Evolutionary conservation across 2,797 vertebrate genomes (phyloP).

Genomic region (Acanthis flammea): DNA sequence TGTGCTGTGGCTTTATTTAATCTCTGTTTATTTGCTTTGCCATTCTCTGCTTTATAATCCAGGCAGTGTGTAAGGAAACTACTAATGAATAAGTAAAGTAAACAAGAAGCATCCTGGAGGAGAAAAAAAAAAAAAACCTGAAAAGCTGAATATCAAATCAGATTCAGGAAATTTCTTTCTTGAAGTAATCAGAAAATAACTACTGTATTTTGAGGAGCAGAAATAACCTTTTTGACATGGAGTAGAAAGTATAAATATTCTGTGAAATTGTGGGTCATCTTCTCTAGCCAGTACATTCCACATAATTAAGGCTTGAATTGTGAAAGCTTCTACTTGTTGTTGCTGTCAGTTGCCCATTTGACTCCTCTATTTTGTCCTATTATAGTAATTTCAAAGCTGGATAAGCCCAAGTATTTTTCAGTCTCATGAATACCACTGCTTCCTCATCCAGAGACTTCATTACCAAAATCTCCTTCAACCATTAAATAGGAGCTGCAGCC

Average conservation of each 20-base stretch:
- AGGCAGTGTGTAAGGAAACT: background rate
- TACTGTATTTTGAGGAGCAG: background rate
- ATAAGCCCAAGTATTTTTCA: background rate
- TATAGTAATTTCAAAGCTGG: background rate
- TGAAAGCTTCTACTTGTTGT: background rate
- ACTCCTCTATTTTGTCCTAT: background rate
- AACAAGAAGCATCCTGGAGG: background rate
- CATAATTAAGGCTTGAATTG: background rate
- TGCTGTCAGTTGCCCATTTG: background rate
- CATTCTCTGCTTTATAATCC: background rate
- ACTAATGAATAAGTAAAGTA: background rate
- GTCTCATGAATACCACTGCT: background rate
- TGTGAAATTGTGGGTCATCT: background rate
- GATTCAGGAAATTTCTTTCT: background rate
- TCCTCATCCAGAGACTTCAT: background rate
- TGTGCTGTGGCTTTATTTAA: slow-evolving; percentile 6
- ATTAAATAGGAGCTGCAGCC: background rate
- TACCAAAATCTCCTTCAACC: background rate
- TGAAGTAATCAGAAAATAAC: background rate
- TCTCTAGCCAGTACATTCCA: background rate
- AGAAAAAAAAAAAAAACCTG: rapidly evolving
- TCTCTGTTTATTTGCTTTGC: background rate
- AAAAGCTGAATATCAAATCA: background rate
- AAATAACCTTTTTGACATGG: background rate
- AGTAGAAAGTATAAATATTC: background rate